A percentile compares a stretch with the other conserved stretches of the same genome.
These are phyloP conservation scores for Drosophila lacteicornis DNA, from an alignment of 1,140 invertebrate genomes.

Conservation along the genomic window DNA sequence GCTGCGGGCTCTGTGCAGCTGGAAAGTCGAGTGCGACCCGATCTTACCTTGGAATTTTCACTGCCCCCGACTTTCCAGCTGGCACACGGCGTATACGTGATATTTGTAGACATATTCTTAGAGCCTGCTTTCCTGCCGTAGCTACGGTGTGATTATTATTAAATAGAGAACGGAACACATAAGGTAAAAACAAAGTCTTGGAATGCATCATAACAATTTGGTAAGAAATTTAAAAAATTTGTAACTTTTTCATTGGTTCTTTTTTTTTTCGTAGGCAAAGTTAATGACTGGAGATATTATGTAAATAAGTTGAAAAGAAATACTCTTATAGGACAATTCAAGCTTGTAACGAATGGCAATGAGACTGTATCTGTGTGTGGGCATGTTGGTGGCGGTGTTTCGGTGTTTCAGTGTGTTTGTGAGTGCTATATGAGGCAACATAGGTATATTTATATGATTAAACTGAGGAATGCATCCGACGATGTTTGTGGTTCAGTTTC, in stretches of 20 bases:
- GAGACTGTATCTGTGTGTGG: slow-evolving; percentile 39
- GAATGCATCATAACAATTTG: slow-evolving; percentile 72
- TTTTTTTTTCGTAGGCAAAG: slow-evolving; percentile 70
- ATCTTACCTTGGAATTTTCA: slow-evolving; percentile 47
- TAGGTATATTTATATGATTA: slow-evolving; percentile 16
- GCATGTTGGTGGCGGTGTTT: slow-evolving; percentile 12
- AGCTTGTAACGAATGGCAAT: slow-evolving; percentile 66
- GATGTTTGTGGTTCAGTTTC: slow-evolving; percentile 27
- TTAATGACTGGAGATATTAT: slow-evolving; percentile 84
- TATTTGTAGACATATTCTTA: slow-evolving; percentile 15
- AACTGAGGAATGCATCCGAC: slow-evolving; percentile 51
- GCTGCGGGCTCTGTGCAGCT: slow-evolving; percentile 28
- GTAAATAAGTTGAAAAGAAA: slow-evolving; percentile 71
- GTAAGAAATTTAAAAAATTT: slow-evolving; percentile 65
- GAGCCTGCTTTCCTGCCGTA: slow-evolving; percentile 34
- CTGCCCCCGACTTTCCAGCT: slow-evolving; percentile 50
- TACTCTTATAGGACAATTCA: slow-evolving; percentile 57
- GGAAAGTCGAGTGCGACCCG: slow-evolving; percentile 38
- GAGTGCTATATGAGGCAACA: slow-evolving; percentile 36
- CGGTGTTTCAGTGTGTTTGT: slow-evolving; percentile 6
- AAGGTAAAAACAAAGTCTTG: slow-evolving; percentile 44
- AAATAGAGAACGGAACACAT: slow-evolving; percentile 32
- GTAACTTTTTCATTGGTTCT: slow-evolving; percentile 16
- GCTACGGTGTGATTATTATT: slow-evolving; percentile 45
- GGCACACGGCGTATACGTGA: slow-evolving; percentile 45